Evolutionary conservation across 1,140 invertebrate species (phyloP).

Genomic region (Atta texana): DNA sequence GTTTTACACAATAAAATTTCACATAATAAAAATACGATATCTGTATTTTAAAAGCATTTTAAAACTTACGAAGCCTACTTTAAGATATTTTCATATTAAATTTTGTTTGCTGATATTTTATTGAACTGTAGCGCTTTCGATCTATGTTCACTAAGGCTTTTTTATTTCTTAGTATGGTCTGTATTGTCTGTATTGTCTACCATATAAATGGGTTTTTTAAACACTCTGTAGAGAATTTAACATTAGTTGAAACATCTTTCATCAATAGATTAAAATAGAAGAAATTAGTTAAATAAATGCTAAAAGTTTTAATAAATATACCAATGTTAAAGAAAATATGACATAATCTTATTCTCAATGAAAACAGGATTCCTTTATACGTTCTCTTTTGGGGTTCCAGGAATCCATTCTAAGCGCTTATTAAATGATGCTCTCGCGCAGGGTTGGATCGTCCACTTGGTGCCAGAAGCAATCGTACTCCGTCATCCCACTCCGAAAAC

Average conservation of each 20-base stretch:
- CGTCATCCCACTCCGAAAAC: conserved; percentile 78
- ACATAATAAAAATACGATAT: too few species aligned
- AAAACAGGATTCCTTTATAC: conserved; percentile 21
- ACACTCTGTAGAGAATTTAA: neutral
- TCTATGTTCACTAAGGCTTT: too few species aligned
- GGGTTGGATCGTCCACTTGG: conserved; percentile 78
- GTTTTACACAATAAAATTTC: too few species aligned
- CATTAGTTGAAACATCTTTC: neutral
- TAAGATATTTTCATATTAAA: too few species aligned
- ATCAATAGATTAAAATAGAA: conserved; percentile 1
- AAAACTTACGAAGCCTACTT: too few species aligned
- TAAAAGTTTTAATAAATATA: neutral
- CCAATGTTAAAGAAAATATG: neutral
- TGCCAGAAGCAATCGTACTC: conserved; percentile 76
- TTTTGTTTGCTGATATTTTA: too few species aligned
- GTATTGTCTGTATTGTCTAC: too few species aligned
- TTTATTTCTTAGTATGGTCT: too few species aligned
- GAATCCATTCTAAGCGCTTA: conserved; percentile 71
- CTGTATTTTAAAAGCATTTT: too few species aligned
- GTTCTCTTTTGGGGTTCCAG: conserved; percentile 6
- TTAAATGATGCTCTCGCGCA: conserved; percentile 76
- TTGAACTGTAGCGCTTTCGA: too few species aligned
- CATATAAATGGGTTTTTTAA: too few species aligned
- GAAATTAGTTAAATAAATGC: neutral
- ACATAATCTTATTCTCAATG: conserved; percentile 13